Evolutionary conservation across 2,888 invertebrate species (phyloP).

Genomic region (Piscicola geometra): DNA sequence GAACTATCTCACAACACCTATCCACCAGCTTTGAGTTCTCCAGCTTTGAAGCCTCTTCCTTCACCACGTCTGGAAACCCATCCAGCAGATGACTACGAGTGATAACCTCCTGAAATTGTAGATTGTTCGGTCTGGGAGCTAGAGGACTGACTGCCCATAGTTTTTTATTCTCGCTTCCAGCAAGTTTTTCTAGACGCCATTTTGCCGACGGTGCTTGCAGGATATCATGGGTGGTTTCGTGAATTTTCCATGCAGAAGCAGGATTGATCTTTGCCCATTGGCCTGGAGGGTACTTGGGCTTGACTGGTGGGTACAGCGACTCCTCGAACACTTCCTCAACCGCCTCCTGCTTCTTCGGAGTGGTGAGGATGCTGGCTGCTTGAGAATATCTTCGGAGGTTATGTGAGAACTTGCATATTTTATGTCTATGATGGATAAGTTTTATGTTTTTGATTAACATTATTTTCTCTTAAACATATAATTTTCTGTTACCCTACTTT

Average conservation of each 20-base stretch:
- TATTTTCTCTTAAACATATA: too few relatives aligned
- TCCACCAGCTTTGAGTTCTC: slow-evolving; percentile 40
- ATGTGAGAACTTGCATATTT: neutral
- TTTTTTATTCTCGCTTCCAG: slow-evolving; percentile 35
- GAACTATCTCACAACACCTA: neutral
- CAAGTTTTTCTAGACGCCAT: slow-evolving; percentile 46
- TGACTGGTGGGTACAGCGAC: slow-evolving; percentile 49
- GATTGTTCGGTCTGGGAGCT: slow-evolving; percentile 48
- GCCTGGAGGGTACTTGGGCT: slow-evolving; percentile 50
- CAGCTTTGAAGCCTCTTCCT: slow-evolving; percentile 56
- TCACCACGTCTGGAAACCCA: slow-evolving; percentile 64
- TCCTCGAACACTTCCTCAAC: neutral
- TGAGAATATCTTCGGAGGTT: neutral
- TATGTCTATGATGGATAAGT: neutral
- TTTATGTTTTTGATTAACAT: neutral
- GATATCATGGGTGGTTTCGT: slow-evolving; percentile 44
- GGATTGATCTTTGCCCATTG: slow-evolving; percentile 48
- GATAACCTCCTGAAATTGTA: slow-evolving; percentile 68
- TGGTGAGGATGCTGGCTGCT: neutral
- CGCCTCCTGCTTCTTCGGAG: neutral
- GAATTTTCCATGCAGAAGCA: slow-evolving; percentile 48
- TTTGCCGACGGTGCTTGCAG: slow-evolving; percentile 41
- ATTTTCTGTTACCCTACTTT: too few relatives aligned
- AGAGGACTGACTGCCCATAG: slow-evolving; percentile 35
- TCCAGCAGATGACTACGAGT: slow-evolving; percentile 72